A percentile compares a stretch with the other conserved stretches of the same genome.
Conservation (phyloP, 2,113 vertebrate species). For the Okapia johnstoni region DNA sequence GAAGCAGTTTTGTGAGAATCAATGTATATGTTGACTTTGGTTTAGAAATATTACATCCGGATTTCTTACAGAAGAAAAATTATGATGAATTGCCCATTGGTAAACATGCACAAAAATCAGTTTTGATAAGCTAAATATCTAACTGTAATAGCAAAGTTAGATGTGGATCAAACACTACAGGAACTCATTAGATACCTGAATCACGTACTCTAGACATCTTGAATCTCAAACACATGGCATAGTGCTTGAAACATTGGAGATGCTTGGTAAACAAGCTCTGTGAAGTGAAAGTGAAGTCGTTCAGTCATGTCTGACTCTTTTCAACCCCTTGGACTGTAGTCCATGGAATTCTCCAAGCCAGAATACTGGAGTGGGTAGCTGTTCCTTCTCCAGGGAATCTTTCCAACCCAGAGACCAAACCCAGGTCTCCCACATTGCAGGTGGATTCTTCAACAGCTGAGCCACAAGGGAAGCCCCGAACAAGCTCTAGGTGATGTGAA, state of each 20-base stretch:
- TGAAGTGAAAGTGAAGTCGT: background rate
- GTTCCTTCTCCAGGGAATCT: background rate
- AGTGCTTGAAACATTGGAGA: fast-evolving
- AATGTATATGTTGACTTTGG: background rate
- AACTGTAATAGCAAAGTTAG: background rate
- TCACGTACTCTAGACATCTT: background rate
- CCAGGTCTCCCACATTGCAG: background rate
- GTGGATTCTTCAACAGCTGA: background rate
- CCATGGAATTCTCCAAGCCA: background rate
- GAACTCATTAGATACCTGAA: background rate
- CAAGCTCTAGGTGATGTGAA: background rate
- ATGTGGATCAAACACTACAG: background rate
- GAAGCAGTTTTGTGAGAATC: background rate
- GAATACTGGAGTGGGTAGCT: background rate
- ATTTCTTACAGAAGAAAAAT: constrained; percentile 13
- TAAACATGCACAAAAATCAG: background rate
- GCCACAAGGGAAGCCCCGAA: background rate
- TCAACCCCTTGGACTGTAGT: background rate
- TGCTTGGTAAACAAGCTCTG: background rate
- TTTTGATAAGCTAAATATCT: background rate
- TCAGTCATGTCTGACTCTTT: fast-evolving
- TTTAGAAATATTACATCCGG: background rate
- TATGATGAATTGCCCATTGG: background rate
- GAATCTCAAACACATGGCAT: background rate
- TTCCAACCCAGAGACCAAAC: background rate